Conservation (phyloP, 2,888 invertebrate genomes). For the Agrochola circellaris region DNA sequence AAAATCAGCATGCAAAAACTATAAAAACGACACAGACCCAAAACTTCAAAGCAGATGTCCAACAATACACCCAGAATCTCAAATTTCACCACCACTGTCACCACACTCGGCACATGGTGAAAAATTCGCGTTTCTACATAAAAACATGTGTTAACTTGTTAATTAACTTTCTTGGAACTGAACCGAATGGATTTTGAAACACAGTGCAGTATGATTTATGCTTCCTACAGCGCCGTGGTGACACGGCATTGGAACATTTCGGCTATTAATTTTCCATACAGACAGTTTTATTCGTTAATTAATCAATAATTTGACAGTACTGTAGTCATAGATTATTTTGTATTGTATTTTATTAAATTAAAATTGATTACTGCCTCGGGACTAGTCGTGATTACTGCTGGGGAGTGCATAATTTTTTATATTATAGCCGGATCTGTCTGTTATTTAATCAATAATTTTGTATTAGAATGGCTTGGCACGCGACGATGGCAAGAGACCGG, state of each 20-base stretch:
- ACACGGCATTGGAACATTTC: conserved; percentile 68
- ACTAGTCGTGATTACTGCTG: conserved; percentile 23
- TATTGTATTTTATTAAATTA: conserved; percentile 51
- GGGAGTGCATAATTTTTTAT: conserved; percentile 22
- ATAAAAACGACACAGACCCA: background rate
- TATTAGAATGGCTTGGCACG: too few relatives aligned
- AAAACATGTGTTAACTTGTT: conserved; percentile 88
- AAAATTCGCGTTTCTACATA: conserved; percentile 71
- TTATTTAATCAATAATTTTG: background rate
- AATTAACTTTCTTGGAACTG: conserved; percentile 86
- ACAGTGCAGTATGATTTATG: conserved; percentile 78
- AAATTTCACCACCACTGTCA: conserved; percentile 57
- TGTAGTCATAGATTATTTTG: conserved; percentile 52
- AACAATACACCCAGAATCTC: conserved; percentile 50
- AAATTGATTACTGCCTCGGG: conserved; percentile 53
- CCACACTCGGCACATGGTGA: conserved; percentile 61
- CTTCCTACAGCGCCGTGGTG: conserved; percentile 75
- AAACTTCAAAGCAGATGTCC: conserved; percentile 55
- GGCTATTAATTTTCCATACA: conserved; percentile 69
- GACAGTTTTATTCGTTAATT: conserved; percentile 67
- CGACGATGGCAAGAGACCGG: too few relatives aligned
- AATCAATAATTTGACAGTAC: conserved; percentile 64
- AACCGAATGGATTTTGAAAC: conserved; percentile 57
- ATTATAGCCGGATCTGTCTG: background rate
- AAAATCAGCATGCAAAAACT: background rate